Conservation (phyloP, 2,113 vertebrate species). For the Uropsilus gracilis region DNA sequence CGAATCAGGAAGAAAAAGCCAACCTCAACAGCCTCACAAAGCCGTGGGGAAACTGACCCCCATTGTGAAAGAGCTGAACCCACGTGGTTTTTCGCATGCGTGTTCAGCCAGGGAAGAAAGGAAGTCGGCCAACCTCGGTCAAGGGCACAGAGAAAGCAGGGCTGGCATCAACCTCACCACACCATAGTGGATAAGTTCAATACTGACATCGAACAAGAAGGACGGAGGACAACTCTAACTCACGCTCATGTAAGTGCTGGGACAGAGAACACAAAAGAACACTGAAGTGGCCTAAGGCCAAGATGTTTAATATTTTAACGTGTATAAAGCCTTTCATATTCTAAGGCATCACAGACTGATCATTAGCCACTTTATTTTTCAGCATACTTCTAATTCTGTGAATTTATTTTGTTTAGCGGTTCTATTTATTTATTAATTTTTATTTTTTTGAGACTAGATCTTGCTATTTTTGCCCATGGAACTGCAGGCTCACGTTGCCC, state of each 20-base stretch:
- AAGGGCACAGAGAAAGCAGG: not conserved
- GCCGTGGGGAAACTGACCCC: not conserved
- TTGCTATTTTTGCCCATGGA: too few relatives aligned
- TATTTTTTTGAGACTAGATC: too few relatives aligned
- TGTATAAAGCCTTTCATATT: not conserved
- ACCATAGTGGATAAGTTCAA: not conserved
- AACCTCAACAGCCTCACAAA: not conserved
- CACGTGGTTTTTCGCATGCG: not conserved
- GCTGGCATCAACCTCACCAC: not conserved
- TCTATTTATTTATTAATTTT: too few relatives aligned
- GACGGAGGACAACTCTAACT: not conserved
- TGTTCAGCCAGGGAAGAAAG: conserved; percentile 3
- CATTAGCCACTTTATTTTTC: not conserved
- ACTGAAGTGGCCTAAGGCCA: not conserved
- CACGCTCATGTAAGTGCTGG: not conserved
- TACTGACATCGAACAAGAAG: not conserved
- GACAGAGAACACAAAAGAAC: not conserved
- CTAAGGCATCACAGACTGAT: not conserved
- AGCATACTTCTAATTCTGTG: too few relatives aligned
- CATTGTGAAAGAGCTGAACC: conserved; percentile 1
- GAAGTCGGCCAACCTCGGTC: not conserved
- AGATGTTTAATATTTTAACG: not conserved
- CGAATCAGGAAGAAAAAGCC: not conserved
- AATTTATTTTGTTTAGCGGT: too few relatives aligned
- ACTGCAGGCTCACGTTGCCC: too few relatives aligned